Evolutionary conservation across 1,140 invertebrate species (phyloP).

Genomic region (Acyrthosiphon pisum): DNA sequence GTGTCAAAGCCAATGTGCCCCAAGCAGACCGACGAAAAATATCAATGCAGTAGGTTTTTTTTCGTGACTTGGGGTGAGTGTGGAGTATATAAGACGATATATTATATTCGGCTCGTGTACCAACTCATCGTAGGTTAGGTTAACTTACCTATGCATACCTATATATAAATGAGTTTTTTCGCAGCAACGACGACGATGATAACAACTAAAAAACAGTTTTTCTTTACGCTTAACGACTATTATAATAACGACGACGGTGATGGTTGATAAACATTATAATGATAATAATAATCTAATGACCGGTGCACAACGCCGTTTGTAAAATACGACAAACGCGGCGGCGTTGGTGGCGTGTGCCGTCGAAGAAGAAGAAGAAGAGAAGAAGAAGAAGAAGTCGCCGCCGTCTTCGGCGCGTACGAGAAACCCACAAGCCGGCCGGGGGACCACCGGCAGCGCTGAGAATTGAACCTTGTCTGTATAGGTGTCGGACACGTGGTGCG

Average conservation of each 20-base stretch:
- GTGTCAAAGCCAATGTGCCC: no score
- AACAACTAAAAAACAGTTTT: neutral
- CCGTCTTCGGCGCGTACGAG: neutral
- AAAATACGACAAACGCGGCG: neutral
- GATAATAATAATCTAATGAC: neutral
- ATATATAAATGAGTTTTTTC: no score
- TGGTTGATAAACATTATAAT: neutral
- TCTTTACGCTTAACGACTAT: neutral
- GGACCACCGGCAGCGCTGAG: constrained; percentile 55
- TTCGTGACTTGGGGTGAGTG: no score
- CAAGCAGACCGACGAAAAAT: no score
- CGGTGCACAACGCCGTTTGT: neutral
- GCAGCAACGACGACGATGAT: no score
- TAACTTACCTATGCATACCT: no score
- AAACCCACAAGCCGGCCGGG: constrained; percentile 1
- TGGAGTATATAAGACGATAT: no score
- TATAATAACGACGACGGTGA: no score
- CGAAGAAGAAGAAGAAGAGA: neutral
- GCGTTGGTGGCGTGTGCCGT: constrained; percentile 10
- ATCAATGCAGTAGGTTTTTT: no score
- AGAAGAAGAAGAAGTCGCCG: neutral
- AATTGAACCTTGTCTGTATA: constrained; percentile 49
- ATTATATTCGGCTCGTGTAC: no score
- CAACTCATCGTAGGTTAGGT: no score
- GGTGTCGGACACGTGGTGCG: constrained; percentile 55